Percentiles rank a stretch among this genome's conserved stretches.
phyloP scores from a whole-genome alignment of 2,113 vertebrate species.

The Platichthys flesus region DNA sequence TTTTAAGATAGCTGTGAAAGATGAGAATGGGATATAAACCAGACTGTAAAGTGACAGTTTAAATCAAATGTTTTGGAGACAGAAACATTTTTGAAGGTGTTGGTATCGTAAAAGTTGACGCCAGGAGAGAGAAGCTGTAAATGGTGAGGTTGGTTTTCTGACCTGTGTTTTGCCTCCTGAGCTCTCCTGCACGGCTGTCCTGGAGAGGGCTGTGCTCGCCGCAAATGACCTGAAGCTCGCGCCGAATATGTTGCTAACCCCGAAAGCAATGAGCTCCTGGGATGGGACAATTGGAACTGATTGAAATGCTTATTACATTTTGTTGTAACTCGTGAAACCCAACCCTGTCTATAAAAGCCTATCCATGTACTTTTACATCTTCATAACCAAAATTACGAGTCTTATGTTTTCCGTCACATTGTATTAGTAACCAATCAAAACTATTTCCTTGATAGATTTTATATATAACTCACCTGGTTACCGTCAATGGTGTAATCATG shows the following conservation, averaged over 20 bases:
- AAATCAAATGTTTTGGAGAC: slow-evolving; percentile 49
- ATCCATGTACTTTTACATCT: slow-evolving; percentile 1
- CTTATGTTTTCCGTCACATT: background rate
- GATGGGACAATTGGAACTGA: background rate
- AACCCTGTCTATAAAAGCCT: background rate
- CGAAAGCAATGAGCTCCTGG: slow-evolving; percentile 93
- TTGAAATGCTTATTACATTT: background rate
- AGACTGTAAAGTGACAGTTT: slow-evolving; percentile 66
- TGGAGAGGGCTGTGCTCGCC: slow-evolving; percentile 89
- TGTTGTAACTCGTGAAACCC: background rate
- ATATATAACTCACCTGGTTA: slow-evolving; percentile 85
- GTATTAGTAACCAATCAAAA: slow-evolving; percentile 37
- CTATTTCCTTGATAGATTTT: background rate
- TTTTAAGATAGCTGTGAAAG: background rate
- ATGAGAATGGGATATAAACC: slow-evolving; percentile 77
- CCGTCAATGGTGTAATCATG: slow-evolving; percentile 90
- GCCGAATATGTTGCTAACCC: slow-evolving; percentile 89
- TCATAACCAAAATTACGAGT: background rate
- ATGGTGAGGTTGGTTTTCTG: background rate
- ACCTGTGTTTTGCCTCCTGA: slow-evolving; percentile 97
- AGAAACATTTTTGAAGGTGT: background rate
- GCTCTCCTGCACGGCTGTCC: slow-evolving; percentile 93
- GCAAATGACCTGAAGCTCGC: slow-evolving; percentile 91
- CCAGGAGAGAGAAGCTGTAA: too few species aligned
- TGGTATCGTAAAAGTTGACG: background rate